Evolutionary conservation across 2,113 vertebrate species (phyloP).

Genomic region (Rhea americana): DNA sequence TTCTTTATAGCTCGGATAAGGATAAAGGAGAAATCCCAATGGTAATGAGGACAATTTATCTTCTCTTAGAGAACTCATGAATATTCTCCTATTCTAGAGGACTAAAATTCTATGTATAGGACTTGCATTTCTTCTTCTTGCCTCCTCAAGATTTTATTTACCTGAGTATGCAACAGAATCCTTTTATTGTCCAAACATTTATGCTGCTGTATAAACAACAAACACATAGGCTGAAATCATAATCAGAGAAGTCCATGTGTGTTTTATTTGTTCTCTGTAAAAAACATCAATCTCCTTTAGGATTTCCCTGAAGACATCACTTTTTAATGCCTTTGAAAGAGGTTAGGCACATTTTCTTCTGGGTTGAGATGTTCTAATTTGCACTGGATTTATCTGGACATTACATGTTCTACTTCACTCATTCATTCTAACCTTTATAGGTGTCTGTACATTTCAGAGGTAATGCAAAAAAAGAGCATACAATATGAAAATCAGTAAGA

Average conservation of each 20-base stretch:
- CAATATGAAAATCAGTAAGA: background rate
- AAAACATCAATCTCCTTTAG: background rate
- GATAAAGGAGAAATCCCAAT: background rate
- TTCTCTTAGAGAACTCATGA: background rate
- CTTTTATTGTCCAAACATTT: background rate
- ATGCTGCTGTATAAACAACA: background rate
- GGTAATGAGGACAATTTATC: background rate
- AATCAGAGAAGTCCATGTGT: background rate
- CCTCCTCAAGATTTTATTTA: background rate
- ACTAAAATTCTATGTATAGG: background rate
- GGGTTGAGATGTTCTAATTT: background rate
- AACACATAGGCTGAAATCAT: background rate
- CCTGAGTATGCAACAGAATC: background rate
- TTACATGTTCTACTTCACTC: background rate
- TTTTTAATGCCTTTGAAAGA: background rate
- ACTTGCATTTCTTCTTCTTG: background rate
- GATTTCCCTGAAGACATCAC: background rate
- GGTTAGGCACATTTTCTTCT: background rate
- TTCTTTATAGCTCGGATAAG: background rate
- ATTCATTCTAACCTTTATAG: background rate
- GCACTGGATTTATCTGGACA: background rate
- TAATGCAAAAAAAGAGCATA: background rate
- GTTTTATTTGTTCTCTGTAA: background rate
- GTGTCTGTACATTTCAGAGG: background rate
- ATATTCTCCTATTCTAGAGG: background rate